Evolutionary conservation across 2,888 invertebrate genomes (phyloP), one percentile per base, ranked within the genome.

Genomic region (Leptura quadrifasciata): DNA sequence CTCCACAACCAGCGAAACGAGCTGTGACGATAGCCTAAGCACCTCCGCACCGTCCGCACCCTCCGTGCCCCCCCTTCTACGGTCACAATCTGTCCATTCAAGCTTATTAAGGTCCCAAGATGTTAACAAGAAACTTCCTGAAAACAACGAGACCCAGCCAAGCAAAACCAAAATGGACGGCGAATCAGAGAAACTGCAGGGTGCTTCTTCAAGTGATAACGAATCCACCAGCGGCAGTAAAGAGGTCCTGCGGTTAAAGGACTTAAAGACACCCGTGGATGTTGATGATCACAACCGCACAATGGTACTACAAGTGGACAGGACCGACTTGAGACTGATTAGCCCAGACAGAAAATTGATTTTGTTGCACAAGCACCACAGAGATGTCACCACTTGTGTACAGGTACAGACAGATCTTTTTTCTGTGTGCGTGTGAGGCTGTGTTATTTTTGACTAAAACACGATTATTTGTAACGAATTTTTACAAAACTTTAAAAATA

Each of bases 291-390:
- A 95, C 85, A 97, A 97, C 89, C 92, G 97, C 61, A 98, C 97
- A 0, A 98, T 98, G 98, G 92, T 98, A 54, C 94, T 98, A 86
- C 94, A 94, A 91, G 95, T 98, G 8, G 97, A 97, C 6, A 92
- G 95, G 61, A 92, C 94, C 24, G 97, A 98, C 87, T 91, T 98
- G 12, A 93, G 97, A 61, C 92, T 98, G 5, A 97, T 98, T 80
- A 97, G 97, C 84, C 97, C 97, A 0, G 98, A 98, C 87, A 92
- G 96, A 75, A 98, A 98, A 86, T 95, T 96, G 84, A 94, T 97
- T 12, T 91, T 98, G 8, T 91, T 98, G 8, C 96, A 97, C 85
- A 95, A 97, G 80, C 94, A 94, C 60, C 94, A 98, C 85, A 95
- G 94, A 84, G 97, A 98, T 86, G 95, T 98, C 12, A 94, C 96